phyloP scores from a whole-genome alignment of 2,113 vertebrate genomes.

The Antechinus flavipes region DNA sequence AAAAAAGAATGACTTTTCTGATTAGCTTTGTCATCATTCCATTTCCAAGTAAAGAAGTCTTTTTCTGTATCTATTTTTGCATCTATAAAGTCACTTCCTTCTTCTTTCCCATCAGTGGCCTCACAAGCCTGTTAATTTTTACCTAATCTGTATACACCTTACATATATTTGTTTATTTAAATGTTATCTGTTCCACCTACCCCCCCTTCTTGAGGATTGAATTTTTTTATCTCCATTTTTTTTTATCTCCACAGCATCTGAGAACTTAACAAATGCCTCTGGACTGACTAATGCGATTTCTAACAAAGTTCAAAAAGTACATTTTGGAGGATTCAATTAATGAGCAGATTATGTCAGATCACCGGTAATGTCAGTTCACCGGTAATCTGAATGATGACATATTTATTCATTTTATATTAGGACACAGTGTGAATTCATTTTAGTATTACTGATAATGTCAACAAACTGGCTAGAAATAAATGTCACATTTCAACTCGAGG shows the following conservation, averaged over 20 bases:
- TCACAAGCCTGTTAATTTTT: not conserved
- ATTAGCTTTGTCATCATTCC: not conserved
- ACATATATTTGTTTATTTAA: not conserved
- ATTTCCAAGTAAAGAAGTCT: not conserved
- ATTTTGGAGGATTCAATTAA: not conserved
- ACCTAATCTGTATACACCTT: not conserved
- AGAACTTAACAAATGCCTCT: not conserved
- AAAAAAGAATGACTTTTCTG: not conserved
- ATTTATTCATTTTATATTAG: not conserved
- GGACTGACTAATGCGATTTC: not conserved
- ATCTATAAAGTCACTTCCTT: constrained; percentile 39
- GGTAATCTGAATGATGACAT: not conserved
- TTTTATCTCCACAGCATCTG: not conserved
- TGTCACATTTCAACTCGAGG: not conserved
- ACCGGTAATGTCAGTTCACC: not conserved
- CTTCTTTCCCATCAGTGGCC: not conserved
- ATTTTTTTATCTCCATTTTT: not conserved
- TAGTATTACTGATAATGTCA: not conserved
- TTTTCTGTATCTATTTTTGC: not conserved
- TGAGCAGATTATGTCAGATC: not conserved
- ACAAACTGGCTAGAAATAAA: not conserved
- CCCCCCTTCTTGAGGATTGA: not conserved
- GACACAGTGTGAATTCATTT: not conserved
- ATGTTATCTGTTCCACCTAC: not conserved
- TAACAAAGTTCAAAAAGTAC: not conserved